Evolutionary conservation across 2,113 vertebrate species (phyloP), one percentile per base, ranked within the genome.

Genomic region (Siphamia tubifer): DNA sequence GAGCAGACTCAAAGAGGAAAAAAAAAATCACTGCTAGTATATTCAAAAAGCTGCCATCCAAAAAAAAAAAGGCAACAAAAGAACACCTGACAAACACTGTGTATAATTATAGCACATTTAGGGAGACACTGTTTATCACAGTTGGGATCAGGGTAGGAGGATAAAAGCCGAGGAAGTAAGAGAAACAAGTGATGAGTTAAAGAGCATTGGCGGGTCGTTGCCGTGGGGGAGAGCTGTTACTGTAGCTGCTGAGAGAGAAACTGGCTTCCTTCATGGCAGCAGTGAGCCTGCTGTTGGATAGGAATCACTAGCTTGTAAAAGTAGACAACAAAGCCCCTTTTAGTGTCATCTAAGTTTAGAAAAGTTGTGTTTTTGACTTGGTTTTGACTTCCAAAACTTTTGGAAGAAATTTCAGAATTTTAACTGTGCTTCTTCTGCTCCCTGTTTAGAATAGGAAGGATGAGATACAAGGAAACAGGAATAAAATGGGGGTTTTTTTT

Each of bases 61-160:
- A 52, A 54, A 56, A 32, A 35, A 32, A 19, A 35, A 32, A 62
- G 27, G 45, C 38, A 45, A 66, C 43, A 62, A 61, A 66, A 57
- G 42, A 70, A 52, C 62, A 76, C 58, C 79, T 75, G 77, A 69
- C 35, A 25, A 65, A 43, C 4, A 7, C 2, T 32, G 60, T 42
- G 68, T 64, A 63, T 83, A 77, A 81, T 86, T 87, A 73, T 82
- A 86, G 79, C 63, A 56, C 19, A 6, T 81, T 81, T 72, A 65
- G 51, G 57, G 64, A 85, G 74, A 60, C 63, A 38, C 56, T 66
- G 63, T 83, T 79, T 75, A 78, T 76, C 56, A 23, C 24, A 1
- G 27, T 17, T 30, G n/a, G 47, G 51, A 45, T 78, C 61, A 31
- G 48, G 48, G 54, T 53, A 20, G 64, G 54, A 76, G 60, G 43